Base-by-base conservation (phyloP, 92 coral and sea anemone species). In the Pocillopora meandrina region DNA sequence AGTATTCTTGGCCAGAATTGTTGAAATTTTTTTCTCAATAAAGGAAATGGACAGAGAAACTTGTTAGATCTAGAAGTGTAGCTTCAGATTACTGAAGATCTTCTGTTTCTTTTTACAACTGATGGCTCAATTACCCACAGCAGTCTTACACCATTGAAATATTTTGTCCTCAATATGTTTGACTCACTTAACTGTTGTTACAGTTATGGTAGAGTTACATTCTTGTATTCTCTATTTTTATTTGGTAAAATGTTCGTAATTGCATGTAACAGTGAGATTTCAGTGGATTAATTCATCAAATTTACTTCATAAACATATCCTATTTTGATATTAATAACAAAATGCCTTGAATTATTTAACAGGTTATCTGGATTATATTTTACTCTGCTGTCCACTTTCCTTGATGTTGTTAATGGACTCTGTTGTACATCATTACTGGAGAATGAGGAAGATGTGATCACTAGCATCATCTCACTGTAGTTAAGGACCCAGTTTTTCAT, bases 331-430 rank as follows among this genome's bases (percentile, higher is more conserved):
- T 7, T 75, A 10, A 56, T 2, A 65, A 5, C 5, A 47, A 1
- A 47, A 21, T 20, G 23, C 23, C 0, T 17, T 42, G 61, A 9
- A 17, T 60, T 49, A 11, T 21, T 68, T 26, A 34, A 12, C 88
- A 91, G 95, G 88, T 91, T 8, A 49, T 91, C 11, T 91, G 95
- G 95, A 91, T 91, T 26, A 77, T 91, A 72, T 63, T 85, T 15
- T 91, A 91, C 65, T 91, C 95, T 61, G 92, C 92, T 42, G 55
- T 91, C 2, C 82, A 85, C n/a, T 74, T 64, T 33, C 85, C 84
- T 20, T 91, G 55, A 83, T 55, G 20, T 23, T 77, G 63, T 74
- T 2, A 12, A 19, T 20, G 15, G 59, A 74, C 55, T 42, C 71
- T 42, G 5, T 59, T 42, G 14, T 20, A n/a, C 56, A 0, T 19